Evolutionary conservation across 2,113 vertebrate species (phyloP).

Genomic region (Meriones unguiculatus): DNA sequence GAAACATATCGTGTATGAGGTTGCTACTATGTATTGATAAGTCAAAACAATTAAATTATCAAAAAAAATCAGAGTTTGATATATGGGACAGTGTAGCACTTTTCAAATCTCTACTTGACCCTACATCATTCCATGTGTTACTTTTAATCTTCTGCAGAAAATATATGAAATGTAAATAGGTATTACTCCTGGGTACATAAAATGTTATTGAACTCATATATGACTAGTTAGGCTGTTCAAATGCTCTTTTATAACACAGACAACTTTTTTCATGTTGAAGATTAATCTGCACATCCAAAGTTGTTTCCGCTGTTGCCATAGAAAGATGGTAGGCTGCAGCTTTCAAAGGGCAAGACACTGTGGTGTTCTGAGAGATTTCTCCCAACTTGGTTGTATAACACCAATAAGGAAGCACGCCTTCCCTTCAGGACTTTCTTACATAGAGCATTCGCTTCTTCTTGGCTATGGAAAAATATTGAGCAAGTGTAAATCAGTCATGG

Average conservation of each 20-base stretch:
- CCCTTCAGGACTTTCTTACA: too few species aligned
- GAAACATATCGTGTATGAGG: background rate
- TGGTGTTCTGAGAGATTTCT: background rate
- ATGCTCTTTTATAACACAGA: background rate
- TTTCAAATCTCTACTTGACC: background rate
- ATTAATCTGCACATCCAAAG: background rate
- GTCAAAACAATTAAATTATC: background rate
- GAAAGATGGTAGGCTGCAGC: background rate
- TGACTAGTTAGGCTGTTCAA: background rate
- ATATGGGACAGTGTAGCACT: background rate
- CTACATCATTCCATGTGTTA: background rate
- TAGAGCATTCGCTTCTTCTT: background rate
- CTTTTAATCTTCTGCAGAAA: background rate
- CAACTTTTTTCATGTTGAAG: background rate
- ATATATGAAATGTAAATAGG: background rate
- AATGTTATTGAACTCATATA: background rate
- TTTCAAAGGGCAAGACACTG: background rate
- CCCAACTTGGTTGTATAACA: background rate
- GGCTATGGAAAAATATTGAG: too few species aligned
- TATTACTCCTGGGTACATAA: background rate
- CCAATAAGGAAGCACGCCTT: background rate
- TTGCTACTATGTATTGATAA: rapidly evolving
- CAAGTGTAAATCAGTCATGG: too few species aligned
- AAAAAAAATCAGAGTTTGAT: background rate
- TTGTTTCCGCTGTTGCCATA: background rate